Evolutionary conservation across 2,888 invertebrate genomes (phyloP).

Genomic region (Pegoplata infirma): DNA sequence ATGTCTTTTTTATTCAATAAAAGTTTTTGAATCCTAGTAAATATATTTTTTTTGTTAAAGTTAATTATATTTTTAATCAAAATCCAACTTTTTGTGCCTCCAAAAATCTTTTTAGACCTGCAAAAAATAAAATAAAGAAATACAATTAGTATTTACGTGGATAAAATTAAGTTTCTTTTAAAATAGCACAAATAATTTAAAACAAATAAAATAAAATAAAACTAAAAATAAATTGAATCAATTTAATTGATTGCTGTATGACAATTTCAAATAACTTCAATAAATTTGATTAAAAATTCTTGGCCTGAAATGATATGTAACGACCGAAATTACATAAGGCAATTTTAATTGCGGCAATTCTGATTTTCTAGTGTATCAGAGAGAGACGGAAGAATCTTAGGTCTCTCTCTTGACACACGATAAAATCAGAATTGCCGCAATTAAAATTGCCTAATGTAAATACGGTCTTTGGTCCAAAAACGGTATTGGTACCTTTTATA

Average conservation of each 20-base stretch:
- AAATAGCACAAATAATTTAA: background rate
- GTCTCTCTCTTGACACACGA: no score
- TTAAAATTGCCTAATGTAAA: no score
- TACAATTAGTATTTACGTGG: background rate
- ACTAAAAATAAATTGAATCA: no score
- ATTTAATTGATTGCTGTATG: no score
- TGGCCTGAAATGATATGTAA: background rate
- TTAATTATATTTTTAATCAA: background rate
- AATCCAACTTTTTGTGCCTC: background rate
- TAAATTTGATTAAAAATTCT: slow-evolving; percentile 18
- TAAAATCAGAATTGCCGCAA: no score
- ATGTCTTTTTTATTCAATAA: background rate
- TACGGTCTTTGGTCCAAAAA: no score
- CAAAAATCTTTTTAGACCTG: slow-evolving; percentile 10
- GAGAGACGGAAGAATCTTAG: no score
- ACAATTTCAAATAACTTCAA: background rate
- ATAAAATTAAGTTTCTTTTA: background rate
- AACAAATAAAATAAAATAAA: slow-evolving; percentile 3
- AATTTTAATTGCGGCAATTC: no score
- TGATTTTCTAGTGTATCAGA: no score
- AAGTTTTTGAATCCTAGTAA: background rate
- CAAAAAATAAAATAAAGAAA: background rate
- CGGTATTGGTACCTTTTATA: no score
- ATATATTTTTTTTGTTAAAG: background rate
- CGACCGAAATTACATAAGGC: no score